Evolutionary conservation across 2,113 vertebrate species (phyloP), one percentile per base, ranked within the genome.

Genomic region (Struthio camelus): DNA sequence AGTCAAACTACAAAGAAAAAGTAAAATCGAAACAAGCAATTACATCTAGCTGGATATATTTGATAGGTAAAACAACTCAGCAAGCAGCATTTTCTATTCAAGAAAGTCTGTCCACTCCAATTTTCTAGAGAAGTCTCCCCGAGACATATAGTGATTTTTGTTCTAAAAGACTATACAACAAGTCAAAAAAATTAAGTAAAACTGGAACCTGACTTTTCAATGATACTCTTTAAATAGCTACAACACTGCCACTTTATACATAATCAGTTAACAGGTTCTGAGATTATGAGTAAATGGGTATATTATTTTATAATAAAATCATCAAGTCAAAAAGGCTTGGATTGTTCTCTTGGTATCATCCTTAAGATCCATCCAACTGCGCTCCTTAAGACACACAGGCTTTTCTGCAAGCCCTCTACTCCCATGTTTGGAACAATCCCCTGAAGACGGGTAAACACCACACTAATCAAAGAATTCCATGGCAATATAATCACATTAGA

Each of bases 1-100:
- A 99, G 97, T 99, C 99, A 67, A 99, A 99, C 99, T 99, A 76
- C 5, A 67, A 28, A 88, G 50, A 67, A 51, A 80, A 53, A 53
- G 19, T 7, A 23, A 6, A n/a, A 9, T 2, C 13, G 71, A 44
- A 72, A 14, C 19, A 70, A 40, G 18, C 36, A 85, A 89, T 77
- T 82, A 24, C 51, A 58, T 81, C 66, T 48, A 87, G 42, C 64
- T 90, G 65, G 87, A 88, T 23, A 73, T 12, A 48, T 72, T 51
- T 73, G 16, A 87, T 54, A 8, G 36, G 12, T 46, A 77, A 87
- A 91, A 34, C 17, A 92, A 70, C 19, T 80, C 36, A 64, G 46
- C 10, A 53, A 25, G 51, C 36, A 84, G 54, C 5, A 46, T 67
- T 75, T 30, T 11, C 10, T 64, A 71, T 46, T 75, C 62, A 71